Conservation (phyloP, 2,113 vertebrate species). For the Nannospalax galili region DNA sequence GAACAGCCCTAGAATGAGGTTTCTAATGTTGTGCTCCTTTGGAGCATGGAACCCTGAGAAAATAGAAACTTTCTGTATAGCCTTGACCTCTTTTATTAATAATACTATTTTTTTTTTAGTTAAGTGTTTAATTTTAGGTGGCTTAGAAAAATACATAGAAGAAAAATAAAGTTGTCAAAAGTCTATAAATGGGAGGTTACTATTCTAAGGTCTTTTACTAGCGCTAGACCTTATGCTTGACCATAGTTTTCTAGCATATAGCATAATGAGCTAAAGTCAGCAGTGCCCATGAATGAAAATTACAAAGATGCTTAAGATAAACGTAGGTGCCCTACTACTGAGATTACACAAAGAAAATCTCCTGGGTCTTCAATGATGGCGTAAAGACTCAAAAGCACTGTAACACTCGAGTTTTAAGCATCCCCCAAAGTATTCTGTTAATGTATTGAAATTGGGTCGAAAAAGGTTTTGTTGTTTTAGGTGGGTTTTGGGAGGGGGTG, state of each 20-base stretch:
- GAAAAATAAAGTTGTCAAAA: conserved; percentile 12
- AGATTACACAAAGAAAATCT: not conserved
- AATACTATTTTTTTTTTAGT: not conserved
- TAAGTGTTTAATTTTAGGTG: conserved; percentile 36
- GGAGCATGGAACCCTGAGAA: not conserved
- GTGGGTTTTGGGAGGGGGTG: too few species aligned
- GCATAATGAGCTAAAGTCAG: not conserved
- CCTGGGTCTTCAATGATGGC: not conserved
- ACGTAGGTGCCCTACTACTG: not conserved
- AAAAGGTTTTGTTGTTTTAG: too few species aligned
- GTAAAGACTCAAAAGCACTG: not conserved
- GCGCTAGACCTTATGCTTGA: conserved; percentile 1
- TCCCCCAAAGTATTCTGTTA: conserved; percentile 1
- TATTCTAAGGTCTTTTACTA: conserved; percentile 37
- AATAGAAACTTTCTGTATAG: not conserved
- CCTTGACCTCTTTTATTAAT: not conserved
- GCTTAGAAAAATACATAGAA: conserved; percentile 35
- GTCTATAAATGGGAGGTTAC: not conserved
- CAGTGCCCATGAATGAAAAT: not conserved
- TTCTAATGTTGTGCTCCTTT: not conserved
- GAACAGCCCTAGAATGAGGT: not conserved
- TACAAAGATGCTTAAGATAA: conserved; percentile 2
- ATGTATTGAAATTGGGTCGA: not conserved
- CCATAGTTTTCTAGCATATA: not conserved
- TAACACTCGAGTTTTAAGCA: conserved; percentile 22